A percentile compares a stretch with the other conserved stretches of the same genome.
These are phyloP conservation scores for Pitta sordida DNA, from an alignment of 2,113 vertebrate genomes.

Conservation along the genomic window DNA sequence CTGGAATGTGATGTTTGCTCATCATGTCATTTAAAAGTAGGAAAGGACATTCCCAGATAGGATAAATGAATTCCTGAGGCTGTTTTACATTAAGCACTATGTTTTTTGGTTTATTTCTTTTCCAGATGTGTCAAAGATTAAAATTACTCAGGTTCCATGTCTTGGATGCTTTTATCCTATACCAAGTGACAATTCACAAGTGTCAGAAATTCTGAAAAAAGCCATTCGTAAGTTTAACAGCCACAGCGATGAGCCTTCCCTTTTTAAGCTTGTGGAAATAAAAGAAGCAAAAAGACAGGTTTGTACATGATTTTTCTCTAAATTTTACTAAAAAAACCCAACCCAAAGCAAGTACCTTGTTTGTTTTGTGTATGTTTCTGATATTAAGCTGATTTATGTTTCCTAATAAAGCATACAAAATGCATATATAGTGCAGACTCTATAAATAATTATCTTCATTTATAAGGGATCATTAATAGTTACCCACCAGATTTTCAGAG, in stretches of 20 bases:
- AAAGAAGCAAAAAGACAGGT: conserved; percentile 80
- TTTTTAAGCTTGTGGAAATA: conserved; percentile 73
- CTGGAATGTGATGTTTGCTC: neutral
- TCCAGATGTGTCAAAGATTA: conserved; percentile 40
- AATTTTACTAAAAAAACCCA: neutral
- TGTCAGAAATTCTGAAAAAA: conserved; percentile 70
- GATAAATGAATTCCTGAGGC: neutral
- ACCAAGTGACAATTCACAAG: conserved; percentile 30
- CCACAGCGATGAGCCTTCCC: conserved; percentile 30
- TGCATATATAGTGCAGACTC: neutral
- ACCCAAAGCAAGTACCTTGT: neutral
- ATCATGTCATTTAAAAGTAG: neutral
- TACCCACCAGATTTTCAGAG: neutral
- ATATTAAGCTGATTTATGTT: neutral
- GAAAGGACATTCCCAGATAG: neutral
- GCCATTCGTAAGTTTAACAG: conserved; percentile 76
- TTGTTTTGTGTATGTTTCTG: neutral
- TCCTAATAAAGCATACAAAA: neutral
- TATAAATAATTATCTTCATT: neutral
- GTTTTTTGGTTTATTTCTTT: neutral
- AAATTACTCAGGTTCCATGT: conserved; percentile 23
- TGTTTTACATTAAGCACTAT: neutral
- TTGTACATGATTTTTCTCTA: conserved; percentile 34
- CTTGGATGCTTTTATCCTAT: conserved; percentile 77
- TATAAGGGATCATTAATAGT: neutral